Evolutionary conservation across 2,797 vertebrate genomes (phyloP).

Genomic region (Ctenosaura bakeri): DNA sequence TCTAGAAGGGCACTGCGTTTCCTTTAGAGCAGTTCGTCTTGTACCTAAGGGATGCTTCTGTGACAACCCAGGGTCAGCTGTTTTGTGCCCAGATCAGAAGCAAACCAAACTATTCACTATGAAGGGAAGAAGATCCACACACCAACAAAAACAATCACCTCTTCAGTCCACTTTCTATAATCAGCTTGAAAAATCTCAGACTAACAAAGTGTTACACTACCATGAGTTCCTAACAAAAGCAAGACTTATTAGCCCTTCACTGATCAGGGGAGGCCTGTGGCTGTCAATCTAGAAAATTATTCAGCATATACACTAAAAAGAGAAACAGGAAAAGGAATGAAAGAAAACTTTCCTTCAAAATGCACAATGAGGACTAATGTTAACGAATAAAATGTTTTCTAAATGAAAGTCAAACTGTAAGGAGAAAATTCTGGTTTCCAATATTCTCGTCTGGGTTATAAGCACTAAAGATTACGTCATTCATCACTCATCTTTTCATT

Average conservation of each 20-base stretch:
- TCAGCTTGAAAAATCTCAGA: not conserved
- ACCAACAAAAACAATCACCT: constrained; percentile 21
- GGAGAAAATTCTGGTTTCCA: not conserved
- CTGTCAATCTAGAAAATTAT: constrained; percentile 17
- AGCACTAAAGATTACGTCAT: constrained; percentile 9
- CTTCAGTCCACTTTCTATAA: not conserved
- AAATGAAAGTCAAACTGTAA: not conserved
- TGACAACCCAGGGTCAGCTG: constrained; percentile 40
- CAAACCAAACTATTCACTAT: constrained; percentile 7
- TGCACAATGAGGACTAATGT: not conserved
- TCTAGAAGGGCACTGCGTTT: constrained; percentile 74
- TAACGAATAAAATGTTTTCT: not conserved
- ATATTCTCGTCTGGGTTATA: constrained; percentile 31
- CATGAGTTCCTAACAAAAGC: constrained; percentile 47
- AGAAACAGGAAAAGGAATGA: not conserved
- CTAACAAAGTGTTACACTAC: constrained; percentile 40
- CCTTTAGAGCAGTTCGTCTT: constrained; percentile 74
- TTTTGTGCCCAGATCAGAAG: constrained; percentile 26
- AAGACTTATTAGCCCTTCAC: constrained; percentile 49
- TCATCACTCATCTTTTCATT: constrained; percentile 21
- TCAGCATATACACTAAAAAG: not conserved
- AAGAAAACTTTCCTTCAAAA: constrained; percentile 6
- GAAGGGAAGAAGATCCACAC: not conserved
- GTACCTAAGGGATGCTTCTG: constrained; percentile 72
- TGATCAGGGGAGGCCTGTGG: constrained; percentile 11